Conservation (phyloP, 92 coral and sea anemone species). For the Siderastrea radians region DNA sequence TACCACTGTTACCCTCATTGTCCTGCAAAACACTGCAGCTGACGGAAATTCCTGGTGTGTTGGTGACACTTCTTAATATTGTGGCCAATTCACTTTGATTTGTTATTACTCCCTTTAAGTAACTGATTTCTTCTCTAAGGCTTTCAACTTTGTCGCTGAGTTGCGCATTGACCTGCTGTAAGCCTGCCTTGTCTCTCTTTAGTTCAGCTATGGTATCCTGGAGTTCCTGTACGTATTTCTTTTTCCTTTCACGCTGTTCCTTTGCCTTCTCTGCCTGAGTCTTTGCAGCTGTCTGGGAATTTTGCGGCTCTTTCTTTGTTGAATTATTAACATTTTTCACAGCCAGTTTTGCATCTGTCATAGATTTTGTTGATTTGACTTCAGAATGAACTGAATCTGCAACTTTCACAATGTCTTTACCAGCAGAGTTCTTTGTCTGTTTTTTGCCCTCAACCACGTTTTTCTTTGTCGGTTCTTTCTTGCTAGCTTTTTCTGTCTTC, state of each 20-base stretch:
- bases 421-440: not conserved
- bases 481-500: not conserved
- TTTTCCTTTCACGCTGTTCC: conserved; percentile 74
- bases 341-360: not conserved
- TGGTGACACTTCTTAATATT: conserved; percentile 71
- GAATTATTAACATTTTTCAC: conserved; percentile 7
- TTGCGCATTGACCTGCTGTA: conserved; percentile 52
- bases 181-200: conserved; percentile 58
- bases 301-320: not conserved
- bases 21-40: conserved; percentile 55
- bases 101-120: conserved; percentile 84
- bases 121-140: conserved; percentile 67
- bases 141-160: conserved; percentile 53
- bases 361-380: not conserved
- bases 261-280: conserved; percentile 68
- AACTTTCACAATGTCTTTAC: not conserved
- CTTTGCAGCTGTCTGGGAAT: conserved; percentile 24
- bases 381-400: not conserved
- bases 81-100: conserved; percentile 87
- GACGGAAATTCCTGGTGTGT: conserved; percentile 74
- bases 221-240: conserved; percentile 72
- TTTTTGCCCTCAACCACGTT: not conserved
- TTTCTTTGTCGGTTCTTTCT: not conserved
- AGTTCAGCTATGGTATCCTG: conserved; percentile 59
- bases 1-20: conserved; percentile 40